Base-by-base conservation (phyloP, 1,140 invertebrate genomes). In the Magallana angulata region DNA sequence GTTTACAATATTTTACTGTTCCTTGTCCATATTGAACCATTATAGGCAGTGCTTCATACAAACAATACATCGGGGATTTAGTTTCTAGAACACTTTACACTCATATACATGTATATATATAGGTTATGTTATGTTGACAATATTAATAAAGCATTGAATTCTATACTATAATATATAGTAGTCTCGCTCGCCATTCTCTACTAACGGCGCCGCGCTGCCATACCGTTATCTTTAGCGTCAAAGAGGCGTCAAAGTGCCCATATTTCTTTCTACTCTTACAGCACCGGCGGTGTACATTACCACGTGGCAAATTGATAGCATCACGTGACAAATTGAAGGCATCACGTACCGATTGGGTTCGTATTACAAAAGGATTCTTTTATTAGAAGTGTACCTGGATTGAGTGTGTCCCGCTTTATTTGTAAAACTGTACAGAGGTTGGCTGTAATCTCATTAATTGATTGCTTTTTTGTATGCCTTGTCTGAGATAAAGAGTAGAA, bases 341-440 rank as follows among this genome's bases (percentile, higher is more conserved):
- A 76, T 76, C 68, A 76, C 68, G 68, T 76, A 24, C 7, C 24
- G 68, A 76, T 76, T 30, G 68, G 36, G 36, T 76, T 76, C 68
- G 24, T 76, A 76, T 76, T 30, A 12, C 68, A 76, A 76, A 62
- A 12, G 36, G 18, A 30, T 76, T 76, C 68, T 30, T 11, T 76
- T 36, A 76, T 76, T 24, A 76, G 68, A 76, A 6, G 68, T 76
- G 18, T 30, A 12, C 24, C 14, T 30, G 68, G 0, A 18, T 76
- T 76, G 24, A 6, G 60, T 76, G 24, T 76, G 68, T 76, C 68
- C 68, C 68, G n/a, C 14, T n/a, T 6, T 76, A 30, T 76, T 30
- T 76, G 8, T 76, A 76, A 30, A 76, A 18, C 24, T 48, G 36
- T 64, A 64, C 60, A 64, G 60, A 64, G 16, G 68, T 76, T 76